Evolutionary conservation across 2,113 vertebrate genomes (phyloP), one percentile per base, ranked within the genome.

Genomic region (Cheirogaleus medius): DNA sequence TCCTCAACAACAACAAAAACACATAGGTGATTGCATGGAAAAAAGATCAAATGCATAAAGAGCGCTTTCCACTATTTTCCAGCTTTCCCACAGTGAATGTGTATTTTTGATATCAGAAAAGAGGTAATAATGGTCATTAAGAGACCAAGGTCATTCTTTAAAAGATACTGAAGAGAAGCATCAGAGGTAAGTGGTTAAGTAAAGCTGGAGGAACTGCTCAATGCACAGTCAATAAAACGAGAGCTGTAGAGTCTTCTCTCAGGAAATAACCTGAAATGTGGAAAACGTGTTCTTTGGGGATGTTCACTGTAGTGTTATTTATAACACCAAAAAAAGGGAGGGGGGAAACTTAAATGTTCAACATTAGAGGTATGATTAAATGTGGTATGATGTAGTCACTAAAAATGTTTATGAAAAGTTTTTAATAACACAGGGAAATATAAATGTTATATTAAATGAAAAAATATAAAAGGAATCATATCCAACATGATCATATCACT

Each of bases 81-180:
- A 91, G 69, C 32, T 93, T 85, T 94, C 92, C 69, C 47, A 87
- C 4, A 90, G 39, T 37, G 11, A 96, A 85, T 80, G 12, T 56
- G 69, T 44, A 74, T 64, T 81, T 86, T 15, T 93, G 39, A 88
- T 25, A 83, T 83, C 39, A 94, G 85, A 81, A 96, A 94, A 90
- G 87, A 92, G 34, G 68, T 52, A 81, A 74, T 56, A 84, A 91
- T 37, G 18, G 90, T 63, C 74, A 81, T 37, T 91, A 56, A 56
- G 54, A 56, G 25, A 63, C 25, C 29, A 27, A 63, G 27, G 60
- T 63, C 60, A 63, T 13, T 29, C 27, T 63, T 63, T 63, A 90
- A 83, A 83, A 95, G 52, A 78, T 23, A 54, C 3, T 32, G n/a
- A 56, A 47, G 64, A 82, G 58, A 90, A 90, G 56, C 11, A 87